Conservation (phyloP, 2,797 vertebrate species). For the Gymnoscopelus braueri region DNA sequence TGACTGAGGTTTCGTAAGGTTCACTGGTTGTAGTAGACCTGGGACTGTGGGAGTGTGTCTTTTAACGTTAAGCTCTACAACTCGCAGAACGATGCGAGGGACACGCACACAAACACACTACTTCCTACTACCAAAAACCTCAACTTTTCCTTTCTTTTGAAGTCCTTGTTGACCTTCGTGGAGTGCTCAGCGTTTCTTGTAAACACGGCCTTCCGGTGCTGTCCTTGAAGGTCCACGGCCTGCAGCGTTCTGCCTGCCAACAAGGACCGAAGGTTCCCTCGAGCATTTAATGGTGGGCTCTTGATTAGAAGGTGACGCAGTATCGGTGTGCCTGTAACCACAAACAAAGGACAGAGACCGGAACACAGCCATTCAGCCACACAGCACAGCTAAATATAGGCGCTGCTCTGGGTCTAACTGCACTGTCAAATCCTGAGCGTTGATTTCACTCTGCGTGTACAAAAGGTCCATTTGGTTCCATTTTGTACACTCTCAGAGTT, state of each 20-base stretch:
- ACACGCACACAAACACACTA: not conserved
- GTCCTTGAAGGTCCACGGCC: not conserved
- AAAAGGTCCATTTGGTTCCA: no score
- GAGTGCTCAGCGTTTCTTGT: slow-evolving; percentile 7
- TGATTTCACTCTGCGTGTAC: no score
- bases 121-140: not conserved
- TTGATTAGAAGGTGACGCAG: slow-evolving; percentile 58
- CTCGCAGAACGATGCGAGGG: not conserved
- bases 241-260: not conserved
- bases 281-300: slow-evolving; percentile 31
- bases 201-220: slow-evolving; percentile 33
- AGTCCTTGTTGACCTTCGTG: slow-evolving; percentile 19
- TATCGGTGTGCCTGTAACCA: slow-evolving; percentile 26
- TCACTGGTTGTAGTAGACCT: not conserved
- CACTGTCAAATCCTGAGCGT: no score
- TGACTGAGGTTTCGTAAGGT: not conserved
- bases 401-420: slow-evolving; percentile 19
- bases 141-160: not conserved
- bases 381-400: slow-evolving; percentile 68
- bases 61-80: slow-evolving; percentile 4
- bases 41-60: not conserved
- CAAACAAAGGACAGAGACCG: slow-evolving; percentile 70
- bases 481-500: no score
- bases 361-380: slow-evolving; percentile 60
- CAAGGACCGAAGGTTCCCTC: slow-evolving; percentile 17